phyloP scores from a whole-genome alignment of 2,888 invertebrate genomes.

The Sycophila texana region DNA sequence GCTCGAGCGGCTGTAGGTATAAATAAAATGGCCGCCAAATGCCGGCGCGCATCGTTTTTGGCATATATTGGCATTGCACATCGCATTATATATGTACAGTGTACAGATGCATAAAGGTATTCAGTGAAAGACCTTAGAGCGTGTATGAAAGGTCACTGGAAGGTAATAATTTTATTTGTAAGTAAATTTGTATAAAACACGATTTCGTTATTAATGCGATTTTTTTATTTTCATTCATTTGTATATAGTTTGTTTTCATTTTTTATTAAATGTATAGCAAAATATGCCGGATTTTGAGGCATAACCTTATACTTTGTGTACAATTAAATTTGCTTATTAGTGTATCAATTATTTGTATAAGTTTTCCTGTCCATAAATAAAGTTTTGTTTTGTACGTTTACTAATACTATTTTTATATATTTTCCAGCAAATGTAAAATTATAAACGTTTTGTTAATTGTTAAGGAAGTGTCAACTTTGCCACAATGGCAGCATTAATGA shows the following conservation, averaged over 20 bases:
- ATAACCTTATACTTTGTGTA: conserved; percentile 28
- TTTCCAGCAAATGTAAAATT: conserved; percentile 3
- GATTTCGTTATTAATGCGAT: too few species aligned
- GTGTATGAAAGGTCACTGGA: too few species aligned
- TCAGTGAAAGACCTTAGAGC: too few species aligned
- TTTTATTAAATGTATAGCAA: not conserved
- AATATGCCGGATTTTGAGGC: too few species aligned
- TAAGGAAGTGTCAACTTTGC: not conserved
- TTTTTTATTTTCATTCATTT: not conserved
- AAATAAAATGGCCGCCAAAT: too few species aligned
- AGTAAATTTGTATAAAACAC: too few species aligned
- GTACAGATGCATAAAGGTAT: too few species aligned
- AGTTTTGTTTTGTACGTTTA: not conserved
- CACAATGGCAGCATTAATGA: conserved; percentile 71
- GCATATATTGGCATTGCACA: too few species aligned
- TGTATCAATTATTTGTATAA: too few species aligned
- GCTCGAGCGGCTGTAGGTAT: not conserved
- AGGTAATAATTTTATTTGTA: not conserved
- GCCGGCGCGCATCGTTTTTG: too few species aligned
- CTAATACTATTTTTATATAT: not conserved
- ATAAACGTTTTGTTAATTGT: not conserved
- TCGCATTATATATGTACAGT: too few species aligned
- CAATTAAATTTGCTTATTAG: not conserved
- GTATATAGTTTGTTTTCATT: not conserved
- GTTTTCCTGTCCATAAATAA: too few species aligned